A percentile compares a stretch with the other conserved stretches of the same genome.
These are phyloP conservation scores for Monopis laevigella DNA, from an alignment of 2,888 invertebrate species.

Conservation along the genomic window DNA sequence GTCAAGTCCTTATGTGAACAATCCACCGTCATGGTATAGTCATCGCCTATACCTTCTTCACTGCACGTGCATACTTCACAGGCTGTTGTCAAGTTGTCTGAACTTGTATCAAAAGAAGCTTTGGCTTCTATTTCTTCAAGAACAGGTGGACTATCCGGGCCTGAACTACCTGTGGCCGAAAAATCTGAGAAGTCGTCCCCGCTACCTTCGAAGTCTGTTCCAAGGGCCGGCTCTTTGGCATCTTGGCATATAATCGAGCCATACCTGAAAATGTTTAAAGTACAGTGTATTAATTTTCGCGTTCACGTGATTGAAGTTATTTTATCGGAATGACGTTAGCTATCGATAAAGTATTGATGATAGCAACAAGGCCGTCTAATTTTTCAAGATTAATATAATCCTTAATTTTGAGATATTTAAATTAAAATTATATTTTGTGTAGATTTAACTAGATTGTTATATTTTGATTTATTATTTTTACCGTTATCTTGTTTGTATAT, in stretches of 20 bases:
- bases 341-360: slow-evolving; percentile 4
- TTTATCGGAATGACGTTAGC: slow-evolving; percentile 2
- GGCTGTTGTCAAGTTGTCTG: slow-evolving; percentile 22
- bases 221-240: not conserved
- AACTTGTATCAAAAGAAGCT: not conserved
- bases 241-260: not conserved
- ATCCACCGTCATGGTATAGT: slow-evolving; percentile 40
- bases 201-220: not conserved
- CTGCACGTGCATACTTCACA: slow-evolving; percentile 45
- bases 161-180: too few relatives aligned
- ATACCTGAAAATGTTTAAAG: slow-evolving; percentile 1
- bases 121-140: not conserved
- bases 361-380: slow-evolving; percentile 5
- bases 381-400: slow-evolving; percentile 6
- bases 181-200: too few relatives aligned
- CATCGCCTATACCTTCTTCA: slow-evolving; percentile 32
- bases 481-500: too few relatives aligned
- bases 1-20: slow-evolving; percentile 58
- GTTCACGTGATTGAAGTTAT: slow-evolving; percentile 9
- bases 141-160: too few relatives aligned
- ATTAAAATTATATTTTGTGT: too few relatives aligned
- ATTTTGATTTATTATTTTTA: too few relatives aligned
- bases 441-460: too few relatives aligned
- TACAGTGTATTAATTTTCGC: not conserved
- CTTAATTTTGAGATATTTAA: slow-evolving; percentile 5